Percentiles rank a stretch among this genome's conserved stretches.
Conservation (phyloP, 2,888 invertebrate species). For the Cepaea hortensis region DNA sequence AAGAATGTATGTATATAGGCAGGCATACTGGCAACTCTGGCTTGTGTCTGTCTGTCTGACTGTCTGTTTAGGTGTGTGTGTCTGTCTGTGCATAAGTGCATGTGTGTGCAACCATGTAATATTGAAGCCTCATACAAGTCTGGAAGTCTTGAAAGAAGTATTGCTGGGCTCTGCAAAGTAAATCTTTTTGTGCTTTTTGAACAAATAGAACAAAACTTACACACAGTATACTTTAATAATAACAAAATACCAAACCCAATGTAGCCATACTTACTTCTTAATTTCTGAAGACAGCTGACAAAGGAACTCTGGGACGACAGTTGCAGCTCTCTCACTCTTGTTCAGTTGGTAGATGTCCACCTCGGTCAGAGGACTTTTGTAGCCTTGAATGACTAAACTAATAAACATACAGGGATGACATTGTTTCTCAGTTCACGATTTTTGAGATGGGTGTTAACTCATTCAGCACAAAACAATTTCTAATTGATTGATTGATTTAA, state of each 20-base stretch:
- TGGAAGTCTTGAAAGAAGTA: too few species aligned
- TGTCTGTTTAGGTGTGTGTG: too few species aligned
- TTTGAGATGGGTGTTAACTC: not conserved
- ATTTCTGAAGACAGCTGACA: not conserved
- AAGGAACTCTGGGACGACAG: constrained; percentile 32
- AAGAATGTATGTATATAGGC: too few species aligned
- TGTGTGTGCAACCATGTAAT: too few species aligned
- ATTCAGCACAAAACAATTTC: not conserved
- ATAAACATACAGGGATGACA: not conserved
- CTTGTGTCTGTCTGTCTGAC: too few species aligned
- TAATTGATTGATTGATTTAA: not conserved
- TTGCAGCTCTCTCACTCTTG: not conserved
- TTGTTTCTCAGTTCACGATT: not conserved
- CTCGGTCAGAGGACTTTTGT: constrained; percentile 34
- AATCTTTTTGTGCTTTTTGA: too few species aligned
- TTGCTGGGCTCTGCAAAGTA: too few species aligned
- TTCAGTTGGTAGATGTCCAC: constrained; percentile 30
- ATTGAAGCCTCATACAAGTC: too few species aligned
- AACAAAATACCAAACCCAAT: not conserved
- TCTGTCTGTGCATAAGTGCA: too few species aligned
- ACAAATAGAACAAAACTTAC: not conserved
- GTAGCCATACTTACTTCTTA: constrained; percentile 10
- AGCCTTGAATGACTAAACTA: constrained; percentile 33
- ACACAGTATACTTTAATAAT: not conserved
- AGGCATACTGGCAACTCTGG: too few species aligned